These are phyloP conservation scores for Stenotaenia linearis DNA, from an alignment of 2,888 invertebrate genomes.

Conservation along the genomic window DNA sequence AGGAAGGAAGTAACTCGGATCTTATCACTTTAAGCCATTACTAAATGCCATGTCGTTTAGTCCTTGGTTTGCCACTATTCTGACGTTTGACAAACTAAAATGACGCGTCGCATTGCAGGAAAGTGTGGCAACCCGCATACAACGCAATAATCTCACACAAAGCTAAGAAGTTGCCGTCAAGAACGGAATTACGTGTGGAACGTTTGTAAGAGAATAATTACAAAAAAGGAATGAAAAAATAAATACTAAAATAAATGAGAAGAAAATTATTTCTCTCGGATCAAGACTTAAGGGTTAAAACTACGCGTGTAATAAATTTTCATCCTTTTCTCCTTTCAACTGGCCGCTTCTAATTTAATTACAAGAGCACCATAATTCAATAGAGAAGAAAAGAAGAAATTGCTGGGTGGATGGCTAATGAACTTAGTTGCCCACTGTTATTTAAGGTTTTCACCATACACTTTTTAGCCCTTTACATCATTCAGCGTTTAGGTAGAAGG, in stretches of 20 bases:
- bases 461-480: background rate
- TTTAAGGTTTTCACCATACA: background rate
- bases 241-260: background rate
- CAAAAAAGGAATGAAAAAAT: background rate
- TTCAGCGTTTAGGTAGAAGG: background rate
- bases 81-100: background rate
- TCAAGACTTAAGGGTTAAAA: background rate
- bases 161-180: background rate
- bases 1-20: constrained; percentile 19
- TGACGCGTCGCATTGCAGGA: background rate
- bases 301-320: background rate
- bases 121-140: background rate
- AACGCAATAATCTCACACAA: background rate
- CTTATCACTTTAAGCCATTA: constrained; percentile 26
- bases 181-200: background rate
- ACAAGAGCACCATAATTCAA: background rate
- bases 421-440: constrained; percentile 8
- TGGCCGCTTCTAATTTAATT: constrained; percentile 17
- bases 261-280: background rate
- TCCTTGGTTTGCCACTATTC: background rate
- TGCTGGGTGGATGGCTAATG: constrained; percentile 1
- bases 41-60: constrained; percentile 17
- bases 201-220: background rate
- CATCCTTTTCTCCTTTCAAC: constrained; percentile 1
- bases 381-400: background rate